Base-by-base conservation (phyloP, 2,797 vertebrate species). In the Hylomyscus alleni region DNA sequence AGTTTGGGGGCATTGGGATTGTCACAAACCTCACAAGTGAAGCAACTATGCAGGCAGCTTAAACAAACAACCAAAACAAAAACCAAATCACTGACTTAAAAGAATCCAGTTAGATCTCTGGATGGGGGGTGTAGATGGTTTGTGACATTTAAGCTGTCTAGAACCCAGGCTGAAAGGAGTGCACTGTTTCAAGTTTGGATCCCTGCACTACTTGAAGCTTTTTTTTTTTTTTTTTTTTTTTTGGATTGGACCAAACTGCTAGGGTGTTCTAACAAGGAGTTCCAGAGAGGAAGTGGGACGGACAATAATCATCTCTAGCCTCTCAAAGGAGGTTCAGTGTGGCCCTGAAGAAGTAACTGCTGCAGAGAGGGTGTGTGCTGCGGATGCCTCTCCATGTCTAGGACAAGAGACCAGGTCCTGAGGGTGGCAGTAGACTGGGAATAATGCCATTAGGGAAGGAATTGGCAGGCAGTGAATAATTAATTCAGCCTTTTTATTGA, bases 301-400 rank as follows among this genome's bases (percentile, higher is more conserved):
- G 9, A 3, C 60, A 87, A 82, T 40, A 56, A 65, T 80, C 20
- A 65, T 47, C 73, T 34, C 29, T 44, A 52, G 26, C n/a, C 26
- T 69, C 37, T 78, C 47, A 24, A n/a, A 87, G 52, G 8, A 83
- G 31, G 0, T n/a, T 88, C 7, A 84, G 20, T 0, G 17, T 76
- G 44, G 20, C 20, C 84, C 69, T 34, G 37, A 85, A 86, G 22
- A 4, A 54, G 82, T 73, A 26, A 37, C 11, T 47, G 12, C 34
- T 56, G 84, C 5, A 3, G 47, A 78, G 19, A 72, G 2, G 1
- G 2, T 22, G 0, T 29, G 6, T 37, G 9, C 13, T 29, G 4
- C 17, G 54, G 17, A 58, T 58, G 6, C 22, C 24, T 81, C 54
- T 80, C 50, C 67, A 31, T 20, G 17, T 85, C 44, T 77, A 65